phyloP scores from a whole-genome alignment of 2,888 invertebrate species.

The Himalopsyche anomala region DNA sequence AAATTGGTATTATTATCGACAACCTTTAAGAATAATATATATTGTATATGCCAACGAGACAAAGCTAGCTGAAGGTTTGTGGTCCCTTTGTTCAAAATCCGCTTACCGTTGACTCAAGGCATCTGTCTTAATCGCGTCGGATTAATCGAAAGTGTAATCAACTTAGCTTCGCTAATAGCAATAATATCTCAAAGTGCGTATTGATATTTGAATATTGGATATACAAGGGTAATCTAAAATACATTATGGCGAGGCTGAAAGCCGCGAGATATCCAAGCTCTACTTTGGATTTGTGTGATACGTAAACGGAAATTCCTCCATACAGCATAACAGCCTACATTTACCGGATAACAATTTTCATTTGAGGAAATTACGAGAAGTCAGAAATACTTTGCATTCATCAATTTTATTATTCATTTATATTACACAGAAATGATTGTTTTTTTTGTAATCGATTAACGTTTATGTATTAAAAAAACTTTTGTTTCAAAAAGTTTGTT shows the following conservation, averaged over 20 bases:
- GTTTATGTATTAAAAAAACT: no score
- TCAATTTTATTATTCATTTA: neutral
- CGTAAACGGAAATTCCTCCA: neutral
- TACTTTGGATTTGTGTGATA: neutral
- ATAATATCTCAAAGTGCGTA: neutral
- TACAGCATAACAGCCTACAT: neutral
- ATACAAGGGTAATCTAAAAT: conserved; percentile 18
- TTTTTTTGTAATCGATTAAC: neutral
- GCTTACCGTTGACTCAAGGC: neutral
- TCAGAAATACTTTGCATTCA: neutral
- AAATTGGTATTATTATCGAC: no score
- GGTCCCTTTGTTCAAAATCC: neutral
- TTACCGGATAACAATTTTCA: conserved; percentile 21
- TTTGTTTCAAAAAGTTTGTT: no score
- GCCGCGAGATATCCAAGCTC: neutral
- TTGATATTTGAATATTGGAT: conserved; percentile 9
- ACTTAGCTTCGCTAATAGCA: neutral
- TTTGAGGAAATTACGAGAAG: neutral
- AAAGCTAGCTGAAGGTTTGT: neutral
- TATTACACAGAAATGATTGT: neutral
- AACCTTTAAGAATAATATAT: no score
- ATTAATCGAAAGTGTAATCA: conserved; percentile 8
- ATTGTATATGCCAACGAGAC: neutral
- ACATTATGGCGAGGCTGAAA: neutral
- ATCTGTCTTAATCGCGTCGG: neutral